These are phyloP conservation scores for Bergia puertoricense DNA, from an alignment of 92 coral and sea anemone genomes.

Conservation along the genomic window DNA sequence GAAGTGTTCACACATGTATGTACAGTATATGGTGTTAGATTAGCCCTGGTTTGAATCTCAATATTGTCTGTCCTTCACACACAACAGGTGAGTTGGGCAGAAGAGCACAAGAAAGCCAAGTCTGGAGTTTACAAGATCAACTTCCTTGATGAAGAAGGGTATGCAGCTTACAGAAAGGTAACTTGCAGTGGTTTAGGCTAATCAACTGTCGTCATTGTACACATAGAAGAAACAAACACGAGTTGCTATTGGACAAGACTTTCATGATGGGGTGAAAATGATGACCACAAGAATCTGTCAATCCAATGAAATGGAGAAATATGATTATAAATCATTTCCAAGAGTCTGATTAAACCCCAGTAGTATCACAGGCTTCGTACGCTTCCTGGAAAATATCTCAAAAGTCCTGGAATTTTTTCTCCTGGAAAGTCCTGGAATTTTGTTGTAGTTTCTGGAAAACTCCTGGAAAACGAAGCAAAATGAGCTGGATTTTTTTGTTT, in stretches of 20 bases:
- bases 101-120: slow-evolving; percentile 80
- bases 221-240: background rate
- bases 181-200: background rate
- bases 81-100: slow-evolving; percentile 96
- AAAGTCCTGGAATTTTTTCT: too few relatives aligned
- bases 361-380: too few relatives aligned
- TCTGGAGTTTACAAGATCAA: slow-evolving; percentile 80
- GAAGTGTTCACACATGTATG: too few relatives aligned
- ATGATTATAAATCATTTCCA: slow-evolving; percentile 58
- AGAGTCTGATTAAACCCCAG: slow-evolving; percentile 37
- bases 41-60: background rate
- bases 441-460: too few relatives aligned
- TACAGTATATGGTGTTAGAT: too few relatives aligned
- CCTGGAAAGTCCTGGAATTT: too few relatives aligned
- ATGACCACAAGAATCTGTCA: slow-evolving; percentile 84
- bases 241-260: background rate
- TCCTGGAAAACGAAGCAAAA: too few relatives aligned
- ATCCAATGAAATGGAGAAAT: slow-evolving; percentile 81
- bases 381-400: too few relatives aligned
- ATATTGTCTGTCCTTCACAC: background rate
- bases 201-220: background rate
- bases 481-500: too few relatives aligned
- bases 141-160: slow-evolving; percentile 95
- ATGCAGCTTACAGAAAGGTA: slow-evolving; percentile 96
- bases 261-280: slow-evolving; percentile 25